These are phyloP conservation scores for Choreutis nemorana DNA, from an alignment of 2,888 invertebrate species.

Conservation along the genomic window DNA sequence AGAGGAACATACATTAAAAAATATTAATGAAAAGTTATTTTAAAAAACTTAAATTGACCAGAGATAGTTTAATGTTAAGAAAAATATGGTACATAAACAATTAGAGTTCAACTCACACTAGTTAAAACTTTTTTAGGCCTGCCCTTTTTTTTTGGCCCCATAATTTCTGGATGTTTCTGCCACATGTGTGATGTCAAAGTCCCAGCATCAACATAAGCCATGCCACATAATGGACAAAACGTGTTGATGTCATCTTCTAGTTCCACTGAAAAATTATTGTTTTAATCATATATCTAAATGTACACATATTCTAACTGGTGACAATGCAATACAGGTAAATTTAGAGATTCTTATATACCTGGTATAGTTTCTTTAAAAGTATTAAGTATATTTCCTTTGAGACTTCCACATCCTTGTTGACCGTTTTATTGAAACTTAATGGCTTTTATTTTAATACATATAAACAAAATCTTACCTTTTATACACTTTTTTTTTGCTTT, in stretches of 20 bases:
- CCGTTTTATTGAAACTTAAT: not conserved
- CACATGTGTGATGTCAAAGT: constrained; percentile 45
- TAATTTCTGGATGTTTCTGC: constrained; percentile 38
- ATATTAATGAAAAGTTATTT: not conserved
- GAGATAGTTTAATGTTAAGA: constrained; percentile 4
- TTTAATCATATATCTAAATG: not conserved
- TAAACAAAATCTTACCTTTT: constrained; percentile 20
- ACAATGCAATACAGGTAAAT: too few species aligned
- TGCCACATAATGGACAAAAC: constrained; percentile 43
- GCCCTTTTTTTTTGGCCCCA: constrained; percentile 55
- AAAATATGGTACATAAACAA: constrained; percentile 5
- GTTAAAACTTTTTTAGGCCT: constrained; percentile 44
- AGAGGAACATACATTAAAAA: not conserved
- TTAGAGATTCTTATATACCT: too few species aligned
- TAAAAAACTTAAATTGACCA: constrained; percentile 7
- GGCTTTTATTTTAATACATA: not conserved
- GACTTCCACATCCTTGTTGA: not conserved
- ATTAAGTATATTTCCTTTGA: not conserved
- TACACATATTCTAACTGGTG: too few species aligned
- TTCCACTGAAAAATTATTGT: constrained; percentile 22
- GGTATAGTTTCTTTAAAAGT: too few species aligned
- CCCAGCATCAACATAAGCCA: constrained; percentile 30
- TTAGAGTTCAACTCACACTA: constrained; percentile 24
- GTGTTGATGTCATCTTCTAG: constrained; percentile 28
- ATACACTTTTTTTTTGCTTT: constrained; percentile 24